phyloP scores from a whole-genome alignment of 2,113 vertebrate genomes.

The Solea senegalensis region DNA sequence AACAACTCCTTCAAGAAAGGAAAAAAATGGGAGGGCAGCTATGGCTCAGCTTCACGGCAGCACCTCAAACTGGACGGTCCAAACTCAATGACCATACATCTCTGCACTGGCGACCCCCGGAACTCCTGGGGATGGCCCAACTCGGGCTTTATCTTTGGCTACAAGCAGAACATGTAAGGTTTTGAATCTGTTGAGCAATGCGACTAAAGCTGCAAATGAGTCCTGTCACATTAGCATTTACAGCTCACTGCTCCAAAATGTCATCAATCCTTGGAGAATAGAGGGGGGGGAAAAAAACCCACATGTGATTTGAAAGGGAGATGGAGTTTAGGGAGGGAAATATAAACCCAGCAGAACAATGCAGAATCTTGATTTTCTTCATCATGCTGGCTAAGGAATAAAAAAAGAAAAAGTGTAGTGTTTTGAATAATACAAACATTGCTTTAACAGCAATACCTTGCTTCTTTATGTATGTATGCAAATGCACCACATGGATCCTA shows the following conservation, averaged over 20 bases:
- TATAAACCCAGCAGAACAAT: conserved; percentile 44
- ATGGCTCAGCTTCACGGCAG: conserved; percentile 59
- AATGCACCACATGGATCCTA: too few species aligned
- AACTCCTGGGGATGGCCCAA: conserved; percentile 41
- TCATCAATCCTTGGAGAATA: conserved; percentile 51
- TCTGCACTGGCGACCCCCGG: conserved; percentile 52
- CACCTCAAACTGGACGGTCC: conserved; percentile 66
- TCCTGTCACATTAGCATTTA: conserved; percentile 65
- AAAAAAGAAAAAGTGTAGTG: neutral
- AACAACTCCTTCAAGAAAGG: conserved; percentile 51
- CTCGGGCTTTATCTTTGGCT: conserved; percentile 60
- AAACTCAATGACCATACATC: conserved; percentile 77
- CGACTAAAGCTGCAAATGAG: conserved; percentile 64
- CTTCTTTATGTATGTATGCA: neutral
- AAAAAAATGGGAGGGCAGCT: conserved; percentile 62
- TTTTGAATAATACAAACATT: neutral
- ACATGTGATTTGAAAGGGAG: conserved; percentile 47
- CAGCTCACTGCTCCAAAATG: conserved; percentile 63
- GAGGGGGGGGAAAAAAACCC: neutral
- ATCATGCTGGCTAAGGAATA: conserved; percentile 19
- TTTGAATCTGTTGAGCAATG: conserved; percentile 49
- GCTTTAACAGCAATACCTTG: conserved; percentile 16
- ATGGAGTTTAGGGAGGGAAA: conserved; percentile 42
- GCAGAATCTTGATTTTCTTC: conserved; percentile 33
- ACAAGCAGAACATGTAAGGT: conserved; percentile 62